A percentile compares a stretch with the other conserved stretches of the same genome.
Evolutionary conservation across 2,888 invertebrate species (phyloP).

Genomic region (Epiblema foenella): DNA sequence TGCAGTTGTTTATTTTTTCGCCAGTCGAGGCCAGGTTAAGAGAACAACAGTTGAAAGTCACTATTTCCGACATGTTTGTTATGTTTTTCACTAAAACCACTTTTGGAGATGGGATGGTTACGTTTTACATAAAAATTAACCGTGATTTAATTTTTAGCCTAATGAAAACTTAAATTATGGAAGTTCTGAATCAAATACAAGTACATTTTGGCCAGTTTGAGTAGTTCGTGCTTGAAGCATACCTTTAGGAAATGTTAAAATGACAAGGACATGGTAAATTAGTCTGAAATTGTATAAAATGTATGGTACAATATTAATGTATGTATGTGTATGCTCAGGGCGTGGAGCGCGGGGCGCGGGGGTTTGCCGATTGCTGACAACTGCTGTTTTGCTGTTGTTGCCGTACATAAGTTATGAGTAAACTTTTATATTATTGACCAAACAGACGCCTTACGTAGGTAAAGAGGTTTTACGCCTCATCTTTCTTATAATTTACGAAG

Average conservation of each 20-base stretch:
- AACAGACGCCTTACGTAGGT: conserved; percentile 67
- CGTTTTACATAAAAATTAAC: too few species aligned
- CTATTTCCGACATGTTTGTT: too few species aligned
- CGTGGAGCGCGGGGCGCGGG: conserved; percentile 80
- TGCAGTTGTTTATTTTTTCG: too few species aligned
- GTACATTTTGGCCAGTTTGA: not conserved
- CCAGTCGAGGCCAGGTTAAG: too few species aligned
- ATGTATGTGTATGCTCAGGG: conserved; percentile 83
- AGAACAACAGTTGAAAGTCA: too few species aligned
- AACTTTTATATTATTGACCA: conserved; percentile 78
- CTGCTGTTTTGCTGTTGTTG: conserved; percentile 84
- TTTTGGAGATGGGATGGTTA: too few species aligned
- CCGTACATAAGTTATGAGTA: conserved; percentile 84
- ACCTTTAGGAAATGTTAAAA: not conserved
- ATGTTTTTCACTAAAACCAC: too few species aligned
- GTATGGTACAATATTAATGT: conserved; percentile 68
- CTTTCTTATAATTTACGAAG: not conserved
- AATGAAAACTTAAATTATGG: not conserved
- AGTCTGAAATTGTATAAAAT: conserved; percentile 8
- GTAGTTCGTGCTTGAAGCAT: not conserved
- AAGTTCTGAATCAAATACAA: not conserved
- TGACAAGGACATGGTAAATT: conserved; percentile 29
- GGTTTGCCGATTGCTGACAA: conserved; percentile 82
- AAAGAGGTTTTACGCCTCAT: conserved; percentile 24
- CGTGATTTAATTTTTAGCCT: too few species aligned